Percentiles rank a stretch among this genome's conserved stretches.
These are phyloP conservation scores for Agonopterix subpropinquella DNA, from an alignment of 2,888 invertebrate genomes.

Conservation along the genomic window DNA sequence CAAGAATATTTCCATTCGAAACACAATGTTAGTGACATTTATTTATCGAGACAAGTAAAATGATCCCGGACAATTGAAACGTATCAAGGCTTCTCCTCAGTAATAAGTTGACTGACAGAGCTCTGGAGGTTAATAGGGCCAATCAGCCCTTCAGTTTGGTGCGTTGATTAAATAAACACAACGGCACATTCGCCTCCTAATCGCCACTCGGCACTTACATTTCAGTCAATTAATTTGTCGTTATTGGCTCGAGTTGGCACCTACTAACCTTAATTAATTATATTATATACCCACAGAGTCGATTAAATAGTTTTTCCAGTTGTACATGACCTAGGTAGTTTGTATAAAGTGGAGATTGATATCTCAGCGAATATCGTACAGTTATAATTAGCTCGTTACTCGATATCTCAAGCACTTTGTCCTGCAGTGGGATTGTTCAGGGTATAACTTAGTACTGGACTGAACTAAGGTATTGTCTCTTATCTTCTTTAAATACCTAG, in stretches of 20 bases:
- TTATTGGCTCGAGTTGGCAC: conserved; percentile 15
- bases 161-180: conserved; percentile 39
- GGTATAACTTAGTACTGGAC: no score
- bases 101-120: conserved; percentile 54
- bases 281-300: neutral
- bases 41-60: conserved; percentile 11
- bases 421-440: no score
- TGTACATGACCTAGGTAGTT: no score
- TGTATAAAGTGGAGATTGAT: no score
- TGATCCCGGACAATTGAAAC: conserved; percentile 55
- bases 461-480: no score
- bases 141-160: conserved; percentile 54
- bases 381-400: no score
- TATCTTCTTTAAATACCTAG: no score
- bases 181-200: conserved; percentile 24
- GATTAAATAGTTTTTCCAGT: no score
- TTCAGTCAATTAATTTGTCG: conserved; percentile 23
- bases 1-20: conserved; percentile 1
- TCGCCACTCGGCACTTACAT: conserved; percentile 19
- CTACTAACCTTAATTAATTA: conserved; percentile 12
- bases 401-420: no score
- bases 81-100: conserved; percentile 59
- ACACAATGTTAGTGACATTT: conserved; percentile 8
- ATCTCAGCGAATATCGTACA: no score
- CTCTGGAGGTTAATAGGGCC: conserved; percentile 54